phyloP scores from a whole-genome alignment of 2,797 vertebrate genomes.

The Oryzias dopingdopingensis region DNA sequence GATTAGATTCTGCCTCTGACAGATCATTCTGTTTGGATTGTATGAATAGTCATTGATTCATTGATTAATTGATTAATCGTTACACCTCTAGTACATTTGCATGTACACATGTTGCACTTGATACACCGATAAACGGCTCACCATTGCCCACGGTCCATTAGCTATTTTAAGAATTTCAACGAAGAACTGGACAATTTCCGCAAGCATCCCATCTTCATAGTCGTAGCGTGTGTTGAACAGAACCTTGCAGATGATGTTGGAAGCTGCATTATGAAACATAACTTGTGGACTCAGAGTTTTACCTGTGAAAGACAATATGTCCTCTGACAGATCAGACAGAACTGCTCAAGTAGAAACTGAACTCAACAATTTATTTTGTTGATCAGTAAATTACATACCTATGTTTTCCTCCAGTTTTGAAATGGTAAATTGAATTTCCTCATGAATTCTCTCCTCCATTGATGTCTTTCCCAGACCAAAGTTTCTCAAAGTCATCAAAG shows the following conservation, averaged over 20 bases:
- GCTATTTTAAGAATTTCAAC: constrained; percentile 59
- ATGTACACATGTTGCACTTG: too few relatives aligned
- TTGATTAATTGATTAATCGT: too few relatives aligned
- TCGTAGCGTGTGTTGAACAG: constrained; percentile 70
- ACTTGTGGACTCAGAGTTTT: constrained; percentile 56
- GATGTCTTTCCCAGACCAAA: constrained; percentile 75
- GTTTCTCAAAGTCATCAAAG: constrained; percentile 71
- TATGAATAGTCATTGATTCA: too few relatives aligned
- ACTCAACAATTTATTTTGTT: too few relatives aligned
- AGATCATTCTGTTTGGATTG: too few relatives aligned
- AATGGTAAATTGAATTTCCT: constrained; percentile 55
- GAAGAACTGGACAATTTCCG: constrained; percentile 50
- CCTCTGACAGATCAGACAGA: too few relatives aligned
- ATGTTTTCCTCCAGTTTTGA: constrained; percentile 42
- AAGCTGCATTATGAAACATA: constrained; percentile 76
- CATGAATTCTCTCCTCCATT: constrained; percentile 72
- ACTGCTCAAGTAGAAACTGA: too few relatives aligned
- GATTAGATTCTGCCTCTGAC: too few relatives aligned
- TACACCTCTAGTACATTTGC: too few relatives aligned
- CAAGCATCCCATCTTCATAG: constrained; percentile 59
- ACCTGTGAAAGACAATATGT: constrained; percentile 41
- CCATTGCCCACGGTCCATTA: constrained; percentile 75
- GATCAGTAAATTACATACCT: constrained; percentile 37
- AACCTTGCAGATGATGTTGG: constrained; percentile 77
- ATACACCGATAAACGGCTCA: constrained; percentile 33